Base-by-base conservation (phyloP, 2,888 invertebrate species). In the Cataglyphis altisquamis region DNA sequence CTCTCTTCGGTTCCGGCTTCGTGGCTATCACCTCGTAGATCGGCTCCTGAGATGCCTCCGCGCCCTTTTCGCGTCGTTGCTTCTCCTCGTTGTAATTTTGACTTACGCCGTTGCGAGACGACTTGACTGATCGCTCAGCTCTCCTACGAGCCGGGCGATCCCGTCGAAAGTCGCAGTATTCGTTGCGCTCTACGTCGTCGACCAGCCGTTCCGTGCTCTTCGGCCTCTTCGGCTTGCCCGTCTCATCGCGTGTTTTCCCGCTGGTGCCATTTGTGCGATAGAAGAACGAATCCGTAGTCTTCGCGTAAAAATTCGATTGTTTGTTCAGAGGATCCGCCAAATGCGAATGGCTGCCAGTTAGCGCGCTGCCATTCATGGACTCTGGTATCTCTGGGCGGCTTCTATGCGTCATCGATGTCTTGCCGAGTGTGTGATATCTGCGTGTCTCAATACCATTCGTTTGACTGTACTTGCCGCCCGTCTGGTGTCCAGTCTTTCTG, bases 161-260 rank as follows among this genome's bases (percentile, higher is more conserved):
- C 6, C 83, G 78, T 5, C 87, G 85, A 5, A 87, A 72, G 12
- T 93, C 92, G 67, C 81, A 90, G 57, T 82, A 91, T 39, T 93
- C 93, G 68, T 83, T 91, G 0, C 88, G 84, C 29, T 91, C 91
- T 5, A 86, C 87, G 0, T 91, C 92, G 64, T 93, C 93, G 64
- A 94, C 88, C 9, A 94, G 87, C 36, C 94, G 91, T 10, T 94
- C 94, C 1, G 93, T 93, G 74, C 94, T 94, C 64, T 93, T 93
- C 0, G 94, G 94, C 74, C 94, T 90, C 45, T 91, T 92, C 0
- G 92, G 91, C 36, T 91, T 82, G 0, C 91, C 87, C 1, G 68
- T 29, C 15, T 92, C 92, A 5, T 86, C 86, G 36, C 90, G 90
- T 0, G 36, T 84, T 1, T 88, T 85, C 0, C 90, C 90, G 82